These are phyloP conservation scores for Sinodicranocentrus sp. DNA, from an alignment of 2,888 invertebrate genomes.

Conservation along the genomic window DNA sequence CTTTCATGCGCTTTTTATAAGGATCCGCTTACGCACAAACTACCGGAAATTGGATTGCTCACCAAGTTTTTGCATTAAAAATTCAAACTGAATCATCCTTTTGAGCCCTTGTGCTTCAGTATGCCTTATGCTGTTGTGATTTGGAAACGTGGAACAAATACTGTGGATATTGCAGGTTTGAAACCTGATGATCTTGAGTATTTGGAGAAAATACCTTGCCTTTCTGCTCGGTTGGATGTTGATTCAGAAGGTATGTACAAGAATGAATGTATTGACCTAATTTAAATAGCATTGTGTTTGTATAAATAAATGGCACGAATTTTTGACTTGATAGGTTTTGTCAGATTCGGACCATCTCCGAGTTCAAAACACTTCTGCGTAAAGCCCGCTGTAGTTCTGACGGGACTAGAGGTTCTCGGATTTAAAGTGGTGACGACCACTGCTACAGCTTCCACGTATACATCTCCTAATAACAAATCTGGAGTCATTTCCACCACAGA, in stretches of 20 bases:
- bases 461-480: constrained; percentile 51
- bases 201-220: constrained; percentile 75
- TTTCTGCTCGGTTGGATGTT: constrained; percentile 72
- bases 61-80: background rate
- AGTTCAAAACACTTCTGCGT: constrained; percentile 64
- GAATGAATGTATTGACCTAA: background rate
- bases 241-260: constrained; percentile 72
- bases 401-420: constrained; percentile 91
- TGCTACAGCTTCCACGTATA: constrained; percentile 57
- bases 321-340: constrained; percentile 71
- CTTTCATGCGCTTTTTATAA: background rate
- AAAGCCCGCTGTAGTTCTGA: constrained; percentile 84
- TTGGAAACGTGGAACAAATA: constrained; percentile 74
- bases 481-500: constrained; percentile 84
- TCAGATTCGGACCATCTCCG: constrained; percentile 72
- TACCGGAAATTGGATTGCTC: background rate
- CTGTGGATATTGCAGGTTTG: constrained; percentile 74
- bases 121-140: constrained; percentile 76
- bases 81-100: no score
- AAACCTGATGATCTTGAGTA: constrained; percentile 75
- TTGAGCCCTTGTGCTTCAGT: background rate
- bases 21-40: background rate
- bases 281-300: no score
- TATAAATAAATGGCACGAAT: no score
- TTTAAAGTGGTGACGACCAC: constrained; percentile 93